These are phyloP conservation scores for Patella depressa DNA, from an alignment of 2,888 invertebrate species.

Conservation along the genomic window DNA sequence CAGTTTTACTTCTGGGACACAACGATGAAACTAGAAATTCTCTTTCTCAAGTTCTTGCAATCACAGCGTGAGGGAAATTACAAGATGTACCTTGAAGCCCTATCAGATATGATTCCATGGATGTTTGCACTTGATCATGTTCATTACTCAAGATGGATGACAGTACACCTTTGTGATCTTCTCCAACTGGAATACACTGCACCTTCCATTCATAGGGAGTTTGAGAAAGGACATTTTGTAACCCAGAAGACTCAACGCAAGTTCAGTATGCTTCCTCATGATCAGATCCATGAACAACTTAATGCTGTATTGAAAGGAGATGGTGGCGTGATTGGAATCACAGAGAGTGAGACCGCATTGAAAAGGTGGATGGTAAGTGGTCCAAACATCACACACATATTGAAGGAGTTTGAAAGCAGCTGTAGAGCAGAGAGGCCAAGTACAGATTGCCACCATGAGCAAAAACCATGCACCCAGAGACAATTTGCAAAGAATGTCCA, in stretches of 20 bases:
- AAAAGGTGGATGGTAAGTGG: constrained; percentile 3
- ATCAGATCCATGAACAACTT: constrained; percentile 13
- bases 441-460: not conserved
- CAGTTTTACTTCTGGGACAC: constrained; percentile 13
- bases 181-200: not conserved
- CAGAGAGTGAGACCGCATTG: constrained; percentile 1
- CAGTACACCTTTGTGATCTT: constrained; percentile 9
- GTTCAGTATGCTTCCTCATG: not conserved
- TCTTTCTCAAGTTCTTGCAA: not conserved
- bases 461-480: not conserved
- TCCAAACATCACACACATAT: not conserved
- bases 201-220: not conserved
- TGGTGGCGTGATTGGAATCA: constrained; percentile 11
- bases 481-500: not conserved
- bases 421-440: not conserved
- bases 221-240: not conserved
- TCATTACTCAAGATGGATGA: constrained; percentile 13
- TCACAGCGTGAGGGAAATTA: constrained; percentile 9
- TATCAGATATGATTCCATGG: constrained; percentile 6
- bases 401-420: not conserved
- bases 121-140: constrained; percentile 11
- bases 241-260: not conserved
- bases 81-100: not conserved
- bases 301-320: constrained; percentile 14
- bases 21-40: not conserved